These are phyloP conservation scores for Myotis planiceps DNA, from an alignment of 2,797 vertebrate species.

Conservation along the genomic window DNA sequence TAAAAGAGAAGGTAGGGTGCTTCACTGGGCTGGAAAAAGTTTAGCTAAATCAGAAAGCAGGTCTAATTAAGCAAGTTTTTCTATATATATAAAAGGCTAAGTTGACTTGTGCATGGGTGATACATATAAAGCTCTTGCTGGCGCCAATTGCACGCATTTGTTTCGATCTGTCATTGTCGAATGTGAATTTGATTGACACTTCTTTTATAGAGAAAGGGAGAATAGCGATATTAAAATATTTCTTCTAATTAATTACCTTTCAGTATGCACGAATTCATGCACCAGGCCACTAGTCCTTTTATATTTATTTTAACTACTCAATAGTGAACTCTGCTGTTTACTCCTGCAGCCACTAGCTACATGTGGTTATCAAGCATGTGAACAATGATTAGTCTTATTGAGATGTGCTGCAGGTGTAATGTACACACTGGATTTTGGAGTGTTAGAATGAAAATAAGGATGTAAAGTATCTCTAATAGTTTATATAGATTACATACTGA, in stretches of 20 bases:
- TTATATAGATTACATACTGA: not conserved
- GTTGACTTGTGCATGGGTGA: rapidly evolving
- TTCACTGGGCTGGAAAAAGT: no score
- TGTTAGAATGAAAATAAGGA: not conserved
- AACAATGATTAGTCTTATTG: not conserved
- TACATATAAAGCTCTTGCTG: no score
- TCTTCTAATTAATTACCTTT: no score
- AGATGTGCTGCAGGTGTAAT: not conserved
- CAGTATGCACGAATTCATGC: no score
- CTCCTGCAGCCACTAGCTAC: not conserved
- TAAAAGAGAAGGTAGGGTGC: no score
- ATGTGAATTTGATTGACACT: no score
- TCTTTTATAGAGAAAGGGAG: no score
- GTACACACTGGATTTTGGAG: not conserved
- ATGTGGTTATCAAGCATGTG: not conserved
- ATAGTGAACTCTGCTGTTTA: not conserved
- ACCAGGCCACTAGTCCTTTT: not conserved
- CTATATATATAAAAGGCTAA: no score
- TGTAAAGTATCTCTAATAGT: not conserved
- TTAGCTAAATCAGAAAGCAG: no score
- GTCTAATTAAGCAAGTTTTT: no score
- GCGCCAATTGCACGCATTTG: rapidly evolving
- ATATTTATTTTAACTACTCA: not conserved
- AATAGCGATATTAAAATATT: no score
- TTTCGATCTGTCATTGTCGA: no score